A percentile compares a stretch with the other conserved stretches of the same genome.
Evolutionary conservation across 2,797 vertebrate species (phyloP).

Genomic region (Sciurus vulgaris): DNA sequence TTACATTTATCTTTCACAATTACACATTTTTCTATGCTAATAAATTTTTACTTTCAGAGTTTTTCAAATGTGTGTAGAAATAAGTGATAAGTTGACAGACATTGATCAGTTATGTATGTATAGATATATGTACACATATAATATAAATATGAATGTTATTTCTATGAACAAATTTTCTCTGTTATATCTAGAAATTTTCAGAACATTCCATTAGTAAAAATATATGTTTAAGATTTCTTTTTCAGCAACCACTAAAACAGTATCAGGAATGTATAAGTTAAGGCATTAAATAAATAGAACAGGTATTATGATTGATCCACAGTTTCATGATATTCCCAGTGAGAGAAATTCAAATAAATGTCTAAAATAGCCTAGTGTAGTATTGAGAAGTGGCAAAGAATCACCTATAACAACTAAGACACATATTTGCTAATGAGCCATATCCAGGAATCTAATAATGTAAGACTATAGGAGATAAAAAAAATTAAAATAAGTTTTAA

Average conservation of each 20-base stretch:
- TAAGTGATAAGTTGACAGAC: not conserved
- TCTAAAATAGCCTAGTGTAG: not conserved
- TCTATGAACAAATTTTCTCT: not conserved
- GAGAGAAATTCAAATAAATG: conserved; percentile 23
- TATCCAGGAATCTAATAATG: conserved; percentile 38
- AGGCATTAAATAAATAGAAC: conserved; percentile 2
- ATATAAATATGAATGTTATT: not conserved
- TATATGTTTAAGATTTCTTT: not conserved
- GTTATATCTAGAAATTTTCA: not conserved
- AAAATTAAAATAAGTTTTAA: not conserved
- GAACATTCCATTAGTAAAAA: not conserved
- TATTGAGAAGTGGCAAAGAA: not conserved
- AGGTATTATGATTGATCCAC: not conserved
- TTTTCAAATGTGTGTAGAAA: not conserved
- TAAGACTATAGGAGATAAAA: conserved; percentile 13
- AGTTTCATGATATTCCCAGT: not conserved
- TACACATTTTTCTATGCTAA: not conserved
- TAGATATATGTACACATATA: not conserved
- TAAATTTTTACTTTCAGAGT: not conserved
- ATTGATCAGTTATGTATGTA: not conserved
- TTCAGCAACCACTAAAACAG: not conserved
- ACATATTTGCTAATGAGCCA: conserved; percentile 44
- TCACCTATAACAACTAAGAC: conserved; percentile 13
- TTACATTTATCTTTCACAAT: not conserved
- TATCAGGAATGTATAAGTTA: not conserved